Conservation (phyloP, 2,113 vertebrate genomes). For the Limnothrissa miodon region DNA sequence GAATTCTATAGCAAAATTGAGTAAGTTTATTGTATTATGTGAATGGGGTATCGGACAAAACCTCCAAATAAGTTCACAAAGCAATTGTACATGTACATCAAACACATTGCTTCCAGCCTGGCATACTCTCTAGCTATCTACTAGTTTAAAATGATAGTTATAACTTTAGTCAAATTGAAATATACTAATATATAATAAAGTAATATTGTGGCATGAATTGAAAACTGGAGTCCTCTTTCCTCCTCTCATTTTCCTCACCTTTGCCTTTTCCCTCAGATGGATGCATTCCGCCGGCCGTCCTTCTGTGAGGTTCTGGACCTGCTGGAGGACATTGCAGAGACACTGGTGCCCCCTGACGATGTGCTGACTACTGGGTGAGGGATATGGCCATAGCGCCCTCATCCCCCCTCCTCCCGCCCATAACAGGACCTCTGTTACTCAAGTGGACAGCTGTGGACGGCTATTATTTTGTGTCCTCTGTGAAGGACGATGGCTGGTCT, state of each 20-base stretch:
- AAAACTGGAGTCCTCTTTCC: neutral
- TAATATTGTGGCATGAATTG: neutral
- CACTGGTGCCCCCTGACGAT: constrained; percentile 53
- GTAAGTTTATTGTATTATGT: no score
- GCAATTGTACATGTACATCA: no score
- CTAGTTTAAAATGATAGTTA: neutral
- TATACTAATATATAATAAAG: no score
- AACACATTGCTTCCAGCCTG: neutral
- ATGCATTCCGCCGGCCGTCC: constrained; percentile 69
- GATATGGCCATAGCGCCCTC: neutral
- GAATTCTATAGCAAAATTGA: no score
- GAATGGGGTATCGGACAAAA: no score
- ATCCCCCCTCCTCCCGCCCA: neutral
- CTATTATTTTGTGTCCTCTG: neutral
- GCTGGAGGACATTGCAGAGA: constrained; percentile 64
- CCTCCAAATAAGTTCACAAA: no score
- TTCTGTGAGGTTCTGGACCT: constrained; percentile 69
- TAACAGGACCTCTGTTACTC: neutral
- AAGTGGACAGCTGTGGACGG: neutral
- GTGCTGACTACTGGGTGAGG: constrained; percentile 47
- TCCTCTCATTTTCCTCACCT: neutral
- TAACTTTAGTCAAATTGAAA: neutral
- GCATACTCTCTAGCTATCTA: neutral
- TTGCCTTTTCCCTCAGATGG: constrained; percentile 57
- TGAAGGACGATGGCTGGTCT: constrained; percentile 7